Percentiles rank a stretch among this genome's conserved stretches.
Conservation (phyloP, 2,797 vertebrate species). For the Tauraco hartlaubi region DNA sequence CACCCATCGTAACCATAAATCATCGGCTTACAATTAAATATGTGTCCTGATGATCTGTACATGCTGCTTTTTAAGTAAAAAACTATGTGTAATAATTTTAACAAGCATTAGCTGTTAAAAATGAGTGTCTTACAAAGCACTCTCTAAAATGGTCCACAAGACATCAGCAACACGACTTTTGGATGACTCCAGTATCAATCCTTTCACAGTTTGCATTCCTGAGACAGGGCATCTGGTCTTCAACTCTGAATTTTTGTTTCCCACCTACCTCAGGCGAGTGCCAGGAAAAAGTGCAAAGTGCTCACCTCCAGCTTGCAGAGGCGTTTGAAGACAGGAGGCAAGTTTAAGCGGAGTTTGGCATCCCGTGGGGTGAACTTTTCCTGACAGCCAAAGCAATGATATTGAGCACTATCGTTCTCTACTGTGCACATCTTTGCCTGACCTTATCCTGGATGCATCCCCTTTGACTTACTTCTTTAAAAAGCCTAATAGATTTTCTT, state of each 20-base stretch:
- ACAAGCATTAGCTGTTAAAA: background rate
- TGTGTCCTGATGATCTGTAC: background rate
- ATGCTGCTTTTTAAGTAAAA: background rate
- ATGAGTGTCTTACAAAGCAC: background rate
- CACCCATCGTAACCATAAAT: background rate
- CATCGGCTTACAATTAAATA: background rate
- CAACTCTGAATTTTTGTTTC: background rate
- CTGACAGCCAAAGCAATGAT: slow-evolving; percentile 32
- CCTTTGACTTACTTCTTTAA: slow-evolving; percentile 65
- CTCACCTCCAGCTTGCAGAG: background rate
- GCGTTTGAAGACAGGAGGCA: slow-evolving; percentile 8
- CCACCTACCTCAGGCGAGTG: background rate
- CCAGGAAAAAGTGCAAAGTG: background rate
- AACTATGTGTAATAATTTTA: background rate
- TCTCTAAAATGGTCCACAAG: background rate
- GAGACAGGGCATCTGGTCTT: background rate
- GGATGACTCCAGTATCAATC: background rate
- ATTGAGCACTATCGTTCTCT: slow-evolving; percentile 40
- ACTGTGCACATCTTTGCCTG: slow-evolving; percentile 59
- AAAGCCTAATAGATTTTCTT: slow-evolving; percentile 75
- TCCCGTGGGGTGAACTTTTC: background rate
- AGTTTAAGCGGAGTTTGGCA: slow-evolving; percentile 11
- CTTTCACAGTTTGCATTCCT: background rate
- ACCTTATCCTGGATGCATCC: slow-evolving; percentile 49
- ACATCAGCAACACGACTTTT: background rate